Evolutionary conservation across 2,113 vertebrate species (phyloP).

Genomic region (Hucho hucho): DNA sequence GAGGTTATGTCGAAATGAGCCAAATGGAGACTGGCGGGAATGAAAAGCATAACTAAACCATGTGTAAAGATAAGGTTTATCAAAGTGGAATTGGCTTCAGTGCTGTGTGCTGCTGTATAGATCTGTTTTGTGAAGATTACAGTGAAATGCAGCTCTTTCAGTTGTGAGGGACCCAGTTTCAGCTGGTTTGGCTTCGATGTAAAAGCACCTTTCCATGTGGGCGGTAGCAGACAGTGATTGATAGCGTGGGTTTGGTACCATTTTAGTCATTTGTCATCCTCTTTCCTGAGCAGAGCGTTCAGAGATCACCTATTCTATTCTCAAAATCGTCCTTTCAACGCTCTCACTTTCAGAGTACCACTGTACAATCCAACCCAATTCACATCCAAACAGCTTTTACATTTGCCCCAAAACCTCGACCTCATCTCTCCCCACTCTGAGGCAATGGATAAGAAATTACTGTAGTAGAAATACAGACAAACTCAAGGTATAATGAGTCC

Average conservation of each 20-base stretch:
- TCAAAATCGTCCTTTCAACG: neutral
- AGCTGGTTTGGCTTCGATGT: neutral
- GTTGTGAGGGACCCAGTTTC: slow-evolving; percentile 35
- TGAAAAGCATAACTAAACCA: neutral
- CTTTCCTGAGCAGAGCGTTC: neutral
- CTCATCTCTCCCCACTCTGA: slow-evolving; percentile 17
- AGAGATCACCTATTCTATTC: neutral
- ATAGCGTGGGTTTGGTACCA: neutral
- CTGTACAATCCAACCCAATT: neutral
- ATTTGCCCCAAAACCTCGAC: neutral
- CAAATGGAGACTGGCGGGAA: no score
- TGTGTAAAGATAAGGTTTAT: neutral
- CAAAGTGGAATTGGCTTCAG: neutral
- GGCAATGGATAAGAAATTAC: slow-evolving; percentile 15
- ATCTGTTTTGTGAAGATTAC: slow-evolving; percentile 22
- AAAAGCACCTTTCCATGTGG: neutral
- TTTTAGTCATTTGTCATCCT: neutral
- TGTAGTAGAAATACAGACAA: no score
- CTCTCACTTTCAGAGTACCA: neutral
- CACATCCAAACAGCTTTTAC: neutral
- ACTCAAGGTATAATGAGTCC: no score
- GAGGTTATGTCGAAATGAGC: no score
- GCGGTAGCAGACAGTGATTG: no score
- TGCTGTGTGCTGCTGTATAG: slow-evolving; percentile 16
- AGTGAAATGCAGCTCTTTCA: slow-evolving; percentile 16